phyloP scores from a whole-genome alignment of 2,888 invertebrate species.

The Drosophila anomalipes region DNA sequence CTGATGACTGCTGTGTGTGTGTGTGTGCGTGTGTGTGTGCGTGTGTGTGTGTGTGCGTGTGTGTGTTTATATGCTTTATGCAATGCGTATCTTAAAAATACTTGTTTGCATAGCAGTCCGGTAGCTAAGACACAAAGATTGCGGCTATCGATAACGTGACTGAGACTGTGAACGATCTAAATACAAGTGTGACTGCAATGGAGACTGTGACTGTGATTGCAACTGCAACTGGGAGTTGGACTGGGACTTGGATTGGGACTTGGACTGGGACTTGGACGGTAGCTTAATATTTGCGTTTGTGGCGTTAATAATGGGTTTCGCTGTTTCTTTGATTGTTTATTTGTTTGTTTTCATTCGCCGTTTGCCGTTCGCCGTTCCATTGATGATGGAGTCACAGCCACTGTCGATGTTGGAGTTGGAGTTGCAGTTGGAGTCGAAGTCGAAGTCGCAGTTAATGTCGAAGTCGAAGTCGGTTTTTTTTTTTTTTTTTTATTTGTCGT shows the following conservation, averaged over 20 bases:
- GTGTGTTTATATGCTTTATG: slow-evolving; percentile 31
- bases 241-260: not conserved
- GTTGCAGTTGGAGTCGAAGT: not conserved
- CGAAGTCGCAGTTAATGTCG: not conserved
- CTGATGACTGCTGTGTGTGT: not conserved
- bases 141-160: slow-evolving; percentile 67
- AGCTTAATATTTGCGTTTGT: slow-evolving; percentile 80
- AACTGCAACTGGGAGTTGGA: not conserved
- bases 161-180: slow-evolving; percentile 14
- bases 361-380: slow-evolving; percentile 31
- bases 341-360: slow-evolving; percentile 56
- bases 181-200: not conserved
- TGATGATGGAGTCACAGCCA: slow-evolving; percentile 37
- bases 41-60: slow-evolving; percentile 3
- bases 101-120: slow-evolving; percentile 8
- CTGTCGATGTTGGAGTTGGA: not conserved
- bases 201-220: not conserved
- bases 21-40: slow-evolving; percentile 7
- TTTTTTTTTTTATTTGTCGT: slow-evolving; percentile 18
- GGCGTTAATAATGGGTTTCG: slow-evolving; percentile 78
- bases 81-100: slow-evolving; percentile 50
- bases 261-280: slow-evolving; percentile 34
- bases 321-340: slow-evolving; percentile 79
- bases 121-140: slow-evolving; percentile 51
- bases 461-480: not conserved